A percentile compares a stretch with the other conserved stretches of the same genome.
These are phyloP conservation scores for Esox niger DNA, from an alignment of 2,113 vertebrate species.

Conservation along the genomic window DNA sequence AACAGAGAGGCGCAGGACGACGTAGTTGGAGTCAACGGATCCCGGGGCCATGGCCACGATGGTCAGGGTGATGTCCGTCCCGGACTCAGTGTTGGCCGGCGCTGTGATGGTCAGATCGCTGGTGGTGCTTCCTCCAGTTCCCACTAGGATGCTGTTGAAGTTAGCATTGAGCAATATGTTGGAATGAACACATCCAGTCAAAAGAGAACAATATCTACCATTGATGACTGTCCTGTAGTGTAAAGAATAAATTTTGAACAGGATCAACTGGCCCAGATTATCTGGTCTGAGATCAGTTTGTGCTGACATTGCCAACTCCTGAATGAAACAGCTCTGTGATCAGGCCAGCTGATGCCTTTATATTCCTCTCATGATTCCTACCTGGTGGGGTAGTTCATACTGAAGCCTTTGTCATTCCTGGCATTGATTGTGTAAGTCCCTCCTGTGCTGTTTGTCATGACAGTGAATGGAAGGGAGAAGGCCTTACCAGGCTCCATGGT, in stretches of 20 bases:
- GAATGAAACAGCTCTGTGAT: not conserved
- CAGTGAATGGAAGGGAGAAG: slow-evolving; percentile 51
- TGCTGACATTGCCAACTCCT: not conserved
- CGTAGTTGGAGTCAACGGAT: slow-evolving; percentile 61
- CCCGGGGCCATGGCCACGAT: slow-evolving; percentile 51
- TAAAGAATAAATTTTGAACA: not conserved
- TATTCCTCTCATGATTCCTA: slow-evolving; percentile 22
- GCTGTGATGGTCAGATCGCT: slow-evolving; percentile 47
- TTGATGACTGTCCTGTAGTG: not conserved
- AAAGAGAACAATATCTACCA: not conserved
- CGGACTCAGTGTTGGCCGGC: slow-evolving; percentile 48
- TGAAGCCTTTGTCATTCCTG: slow-evolving; percentile 56
- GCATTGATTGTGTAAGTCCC: slow-evolving; percentile 48
- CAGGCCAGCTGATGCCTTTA: not conserved
- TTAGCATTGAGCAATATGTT: not conserved
- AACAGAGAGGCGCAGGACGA: slow-evolving; percentile 62
- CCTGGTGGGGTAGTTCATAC: slow-evolving; percentile 33
- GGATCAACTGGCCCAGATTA: not conserved
- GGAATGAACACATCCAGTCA: not conserved
- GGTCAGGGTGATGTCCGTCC: slow-evolving; percentile 68
- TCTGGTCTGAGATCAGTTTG: not conserved
- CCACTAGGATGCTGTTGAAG: slow-evolving; percentile 52
- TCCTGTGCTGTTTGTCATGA: slow-evolving; percentile 50
- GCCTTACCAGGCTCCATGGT: slow-evolving; percentile 59
- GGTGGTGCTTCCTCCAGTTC: slow-evolving; percentile 38